Evolutionary conservation across 2,797 vertebrate species (phyloP).

Genomic region (Rhincodon typus): DNA sequence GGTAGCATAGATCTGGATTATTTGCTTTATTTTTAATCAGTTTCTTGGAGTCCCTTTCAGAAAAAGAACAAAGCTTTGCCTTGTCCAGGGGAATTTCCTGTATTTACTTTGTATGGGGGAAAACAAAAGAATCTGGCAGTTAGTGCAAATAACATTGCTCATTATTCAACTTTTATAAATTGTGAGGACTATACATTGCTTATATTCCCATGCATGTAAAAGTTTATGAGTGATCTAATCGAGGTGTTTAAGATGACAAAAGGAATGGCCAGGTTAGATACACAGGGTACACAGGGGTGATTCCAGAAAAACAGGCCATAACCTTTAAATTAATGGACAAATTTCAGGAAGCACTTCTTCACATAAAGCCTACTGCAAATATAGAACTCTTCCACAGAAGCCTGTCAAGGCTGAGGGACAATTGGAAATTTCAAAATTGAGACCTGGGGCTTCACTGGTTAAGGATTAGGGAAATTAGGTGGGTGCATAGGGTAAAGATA

Average conservation of each 20-base stretch:
- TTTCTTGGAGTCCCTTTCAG: neutral
- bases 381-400: neutral
- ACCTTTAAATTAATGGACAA: neutral
- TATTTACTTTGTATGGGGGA: neutral
- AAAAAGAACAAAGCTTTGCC: neutral
- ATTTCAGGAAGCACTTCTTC: neutral
- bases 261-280: neutral
- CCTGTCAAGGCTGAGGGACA: neutral
- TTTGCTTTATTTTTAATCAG: neutral
- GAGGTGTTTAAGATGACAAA: neutral
- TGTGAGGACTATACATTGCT: neutral
- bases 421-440: neutral
- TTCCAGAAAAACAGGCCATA: neutral
- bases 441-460: neutral
- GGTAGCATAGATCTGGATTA: neutral
- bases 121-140: neutral
- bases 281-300: neutral
- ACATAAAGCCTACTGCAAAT: neutral
- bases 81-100: neutral
- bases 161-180: neutral
- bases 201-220: neutral
- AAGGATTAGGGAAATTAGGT: neutral
- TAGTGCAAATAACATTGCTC: neutral
- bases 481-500: neutral
- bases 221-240: neutral